phyloP scores from a whole-genome alignment of 1,140 invertebrate species.

The Cydia pomonella region DNA sequence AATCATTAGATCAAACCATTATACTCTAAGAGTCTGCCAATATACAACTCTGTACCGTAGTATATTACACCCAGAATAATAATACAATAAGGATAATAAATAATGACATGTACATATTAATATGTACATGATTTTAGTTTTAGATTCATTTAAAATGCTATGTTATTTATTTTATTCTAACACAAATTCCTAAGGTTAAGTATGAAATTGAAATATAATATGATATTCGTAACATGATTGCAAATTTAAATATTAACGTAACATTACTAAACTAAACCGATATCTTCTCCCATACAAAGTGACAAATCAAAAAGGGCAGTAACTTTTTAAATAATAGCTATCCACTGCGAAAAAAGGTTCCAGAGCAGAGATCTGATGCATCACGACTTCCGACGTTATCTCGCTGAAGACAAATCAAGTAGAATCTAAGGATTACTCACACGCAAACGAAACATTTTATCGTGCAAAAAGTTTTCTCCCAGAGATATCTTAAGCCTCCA shows the following conservation, averaged over 20 bases:
- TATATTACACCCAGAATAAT: not conserved
- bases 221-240: constrained; percentile 31
- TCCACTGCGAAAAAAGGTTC: not conserved
- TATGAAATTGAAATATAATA: not conserved
- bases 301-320: too few species aligned
- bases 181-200: too few species aligned
- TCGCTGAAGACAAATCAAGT: constrained; percentile 58
- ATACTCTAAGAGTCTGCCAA: not conserved
- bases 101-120: not conserved
- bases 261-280: too few species aligned
- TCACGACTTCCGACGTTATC: constrained; percentile 45
- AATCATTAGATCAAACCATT: constrained; percentile 41
- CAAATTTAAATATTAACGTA: not conserved
- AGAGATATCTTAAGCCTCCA: constrained; percentile 64
- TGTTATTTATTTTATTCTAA: too few species aligned
- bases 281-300: too few species aligned
- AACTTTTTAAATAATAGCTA: too few species aligned
- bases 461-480: constrained; percentile 60
- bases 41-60: not conserved
- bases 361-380: constrained; percentile 34
- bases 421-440: constrained; percentile 63
- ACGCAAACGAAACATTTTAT: constrained; percentile 68
- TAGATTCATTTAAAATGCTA: too few species aligned
- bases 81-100: too few species aligned
- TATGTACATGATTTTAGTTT: too few species aligned